phyloP scores from a whole-genome alignment of 2,113 vertebrate species.

The Hystrix brachyura region DNA sequence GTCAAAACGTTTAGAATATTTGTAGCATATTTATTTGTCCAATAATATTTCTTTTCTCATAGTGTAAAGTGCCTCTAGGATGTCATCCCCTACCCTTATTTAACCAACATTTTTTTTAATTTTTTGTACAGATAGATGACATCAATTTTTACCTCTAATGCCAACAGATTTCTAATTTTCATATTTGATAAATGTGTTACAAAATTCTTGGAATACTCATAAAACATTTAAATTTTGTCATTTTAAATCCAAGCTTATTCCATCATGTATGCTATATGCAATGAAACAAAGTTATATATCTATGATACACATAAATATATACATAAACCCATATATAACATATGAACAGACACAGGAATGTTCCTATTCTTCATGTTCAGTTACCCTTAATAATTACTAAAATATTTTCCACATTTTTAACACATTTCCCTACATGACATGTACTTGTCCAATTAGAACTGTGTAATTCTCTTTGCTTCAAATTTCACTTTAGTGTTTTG shows the following conservation, averaged over 20 bases:
- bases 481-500: constrained; percentile 1
- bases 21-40: not conserved
- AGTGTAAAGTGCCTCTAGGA: not conserved
- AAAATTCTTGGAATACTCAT: not conserved
- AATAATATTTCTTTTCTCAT: not conserved
- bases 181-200: not conserved
- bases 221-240: constrained; percentile 25
- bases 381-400: not conserved
- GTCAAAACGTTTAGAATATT: not conserved
- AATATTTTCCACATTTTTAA: constrained; percentile 2
- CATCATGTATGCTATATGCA: not conserved
- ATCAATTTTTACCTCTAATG: not conserved
- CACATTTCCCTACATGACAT: not conserved
- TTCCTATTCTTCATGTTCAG: not conserved
- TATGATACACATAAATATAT: not conserved
- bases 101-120: not conserved
- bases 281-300: not conserved
- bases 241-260: not conserved
- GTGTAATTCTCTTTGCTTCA: not conserved
- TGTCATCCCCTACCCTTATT: not conserved
- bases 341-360: not conserved
- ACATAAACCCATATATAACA: not conserved
- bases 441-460: not conserved
- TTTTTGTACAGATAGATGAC: not conserved
- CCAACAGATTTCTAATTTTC: not conserved